Conservation (phyloP, 2,888 invertebrate species). For the Lasius fuliginosus region DNA sequence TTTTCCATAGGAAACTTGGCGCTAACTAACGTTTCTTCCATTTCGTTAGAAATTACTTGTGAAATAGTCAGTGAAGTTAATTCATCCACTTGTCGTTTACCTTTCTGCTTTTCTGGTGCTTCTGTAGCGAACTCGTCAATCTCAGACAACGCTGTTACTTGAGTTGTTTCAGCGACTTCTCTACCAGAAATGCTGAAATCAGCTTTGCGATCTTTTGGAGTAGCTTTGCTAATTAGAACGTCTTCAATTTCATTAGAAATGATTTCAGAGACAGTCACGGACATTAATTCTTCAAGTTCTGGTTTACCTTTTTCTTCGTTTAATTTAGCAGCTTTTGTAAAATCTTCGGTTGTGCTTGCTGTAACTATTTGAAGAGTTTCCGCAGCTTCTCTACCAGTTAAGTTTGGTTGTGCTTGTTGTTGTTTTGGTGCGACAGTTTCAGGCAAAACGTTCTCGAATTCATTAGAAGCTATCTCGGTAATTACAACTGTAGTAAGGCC, state of each 20-base stretch:
- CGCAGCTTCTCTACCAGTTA: constrained; percentile 84
- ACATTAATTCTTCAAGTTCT: constrained; percentile 75
- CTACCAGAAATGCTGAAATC: constrained; percentile 80
- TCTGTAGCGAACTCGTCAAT: constrained; percentile 75
- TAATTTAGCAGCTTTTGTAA: constrained; percentile 71
- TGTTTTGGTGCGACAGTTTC: constrained; percentile 68
- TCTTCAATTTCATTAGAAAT: constrained; percentile 76
- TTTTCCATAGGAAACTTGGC: constrained; percentile 79
- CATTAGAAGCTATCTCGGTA: constrained; percentile 75
- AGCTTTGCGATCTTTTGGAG: constrained; percentile 82
- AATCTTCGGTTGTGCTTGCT: constrained; percentile 77
- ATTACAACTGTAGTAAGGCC: constrained; percentile 76
- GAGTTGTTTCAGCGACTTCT: constrained; percentile 80
- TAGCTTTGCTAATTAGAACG: constrained; percentile 69
- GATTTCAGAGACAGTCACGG: constrained; percentile 76
- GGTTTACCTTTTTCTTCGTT: constrained; percentile 79
- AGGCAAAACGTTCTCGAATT: constrained; percentile 73
- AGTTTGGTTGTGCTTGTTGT: constrained; percentile 77
- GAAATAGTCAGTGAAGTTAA: constrained; percentile 77
- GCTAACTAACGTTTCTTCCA: constrained; percentile 69
- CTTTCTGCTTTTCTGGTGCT: constrained; percentile 76
- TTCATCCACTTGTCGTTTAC: constrained; percentile 78
- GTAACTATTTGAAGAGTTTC: constrained; percentile 84
- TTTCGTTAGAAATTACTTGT: constrained; percentile 75
- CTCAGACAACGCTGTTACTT: constrained; percentile 76